These are phyloP conservation scores for Polydrusus tereticollis DNA, from an alignment of 2,888 invertebrate species.

Conservation along the genomic window DNA sequence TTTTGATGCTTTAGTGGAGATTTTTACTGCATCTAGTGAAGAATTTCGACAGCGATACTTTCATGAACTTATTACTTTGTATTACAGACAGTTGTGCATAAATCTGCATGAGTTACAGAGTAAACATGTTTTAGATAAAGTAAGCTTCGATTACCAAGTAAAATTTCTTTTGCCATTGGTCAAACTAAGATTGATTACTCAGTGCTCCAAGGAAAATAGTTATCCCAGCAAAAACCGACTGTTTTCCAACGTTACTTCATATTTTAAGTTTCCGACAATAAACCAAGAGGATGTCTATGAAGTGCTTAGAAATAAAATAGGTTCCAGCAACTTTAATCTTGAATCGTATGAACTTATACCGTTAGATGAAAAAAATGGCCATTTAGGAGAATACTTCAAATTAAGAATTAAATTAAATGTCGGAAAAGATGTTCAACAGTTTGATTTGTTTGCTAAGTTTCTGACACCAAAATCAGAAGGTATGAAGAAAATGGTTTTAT, in stretches of 20 bases:
- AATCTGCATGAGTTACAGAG: background rate
- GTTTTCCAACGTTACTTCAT: background rate
- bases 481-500: slow-evolving; percentile 45
- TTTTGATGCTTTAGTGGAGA: slow-evolving; percentile 38
- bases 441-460: slow-evolving; percentile 40
- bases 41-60: slow-evolving; percentile 42
- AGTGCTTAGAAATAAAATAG: slow-evolving; percentile 52
- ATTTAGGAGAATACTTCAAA: slow-evolving; percentile 58
- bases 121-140: background rate
- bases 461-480: slow-evolving; percentile 34
- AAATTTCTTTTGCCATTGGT: slow-evolving; percentile 32
- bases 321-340: slow-evolving; percentile 50
- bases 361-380: slow-evolving; percentile 54
- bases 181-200: slow-evolving; percentile 13
- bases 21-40: slow-evolving; percentile 38
- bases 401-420: slow-evolving; percentile 45
- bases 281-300: slow-evolving; percentile 55
- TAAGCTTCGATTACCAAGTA: slow-evolving; percentile 15
- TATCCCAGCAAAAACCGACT: too few relatives aligned
- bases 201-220: background rate
- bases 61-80: slow-evolving; percentile 37
- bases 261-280: slow-evolving; percentile 40
- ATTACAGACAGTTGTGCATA: slow-evolving; percentile 34
- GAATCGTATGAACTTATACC: slow-evolving; percentile 47
- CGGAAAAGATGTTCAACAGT: background rate